These are phyloP conservation scores for Anastrepha obliqua DNA, from an alignment of 1,140 invertebrate species.

Conservation along the genomic window DNA sequence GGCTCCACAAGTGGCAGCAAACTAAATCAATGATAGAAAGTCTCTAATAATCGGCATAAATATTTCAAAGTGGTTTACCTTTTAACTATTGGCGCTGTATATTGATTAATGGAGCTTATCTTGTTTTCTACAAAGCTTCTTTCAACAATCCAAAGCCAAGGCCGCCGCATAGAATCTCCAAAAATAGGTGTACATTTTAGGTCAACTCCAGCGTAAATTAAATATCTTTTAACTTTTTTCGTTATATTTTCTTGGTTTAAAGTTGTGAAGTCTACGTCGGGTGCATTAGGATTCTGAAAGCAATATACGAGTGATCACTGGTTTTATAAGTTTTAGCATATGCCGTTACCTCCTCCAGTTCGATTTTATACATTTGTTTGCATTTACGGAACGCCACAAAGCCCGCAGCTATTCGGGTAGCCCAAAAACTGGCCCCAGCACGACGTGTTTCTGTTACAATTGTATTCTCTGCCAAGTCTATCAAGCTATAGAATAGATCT, in stretches of 20 bases:
- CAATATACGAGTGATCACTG: background rate
- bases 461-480: slow-evolving; percentile 64
- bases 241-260: slow-evolving; percentile 61
- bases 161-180: slow-evolving; percentile 64
- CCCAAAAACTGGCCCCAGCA: slow-evolving; percentile 68
- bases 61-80: slow-evolving; percentile 55
- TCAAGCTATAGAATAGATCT: slow-evolving; percentile 64
- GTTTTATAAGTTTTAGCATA: background rate
- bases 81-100: slow-evolving; percentile 62
- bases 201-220: slow-evolving; percentile 66
- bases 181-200: slow-evolving; percentile 64
- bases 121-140: slow-evolving; percentile 62
- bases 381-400: slow-evolving; percentile 66
- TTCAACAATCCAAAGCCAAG: slow-evolving; percentile 66
- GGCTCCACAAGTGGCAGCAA: slow-evolving; percentile 64
- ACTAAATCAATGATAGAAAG: slow-evolving; percentile 56
- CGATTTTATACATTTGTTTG: slow-evolving; percentile 68
- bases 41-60: background rate
- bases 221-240: slow-evolving; percentile 61
- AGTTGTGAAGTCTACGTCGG: slow-evolving; percentile 61
- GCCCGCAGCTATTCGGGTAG: slow-evolving; percentile 62
- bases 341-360: slow-evolving; percentile 65
- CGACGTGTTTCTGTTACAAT: slow-evolving; percentile 57
- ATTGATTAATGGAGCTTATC: slow-evolving; percentile 58
- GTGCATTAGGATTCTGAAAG: slow-evolving; percentile 62